phyloP scores from a whole-genome alignment of 1,140 invertebrate genomes.

The Euwallacea fornicatus region DNA sequence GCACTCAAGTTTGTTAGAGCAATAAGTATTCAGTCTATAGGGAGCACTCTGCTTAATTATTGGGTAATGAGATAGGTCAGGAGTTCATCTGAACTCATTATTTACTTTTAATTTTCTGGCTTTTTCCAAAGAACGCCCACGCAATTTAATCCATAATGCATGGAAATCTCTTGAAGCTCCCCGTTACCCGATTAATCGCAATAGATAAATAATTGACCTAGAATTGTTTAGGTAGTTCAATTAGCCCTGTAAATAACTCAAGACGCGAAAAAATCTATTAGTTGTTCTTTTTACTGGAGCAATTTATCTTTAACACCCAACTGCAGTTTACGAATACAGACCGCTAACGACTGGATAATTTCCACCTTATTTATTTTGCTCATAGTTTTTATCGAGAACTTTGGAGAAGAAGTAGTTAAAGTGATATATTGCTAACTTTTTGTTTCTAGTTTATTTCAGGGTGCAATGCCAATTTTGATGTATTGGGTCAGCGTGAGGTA shows the following conservation, averaged over 20 bases:
- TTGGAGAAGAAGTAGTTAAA: slow-evolving; percentile 12
- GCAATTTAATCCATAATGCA: too few species aligned
- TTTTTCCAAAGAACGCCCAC: too few species aligned
- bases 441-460: not conserved
- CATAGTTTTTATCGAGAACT: not conserved
- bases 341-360: slow-evolving; percentile 18
- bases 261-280: not conserved
- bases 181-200: too few species aligned
- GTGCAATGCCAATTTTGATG: not conserved
- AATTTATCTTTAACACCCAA: slow-evolving; percentile 18
- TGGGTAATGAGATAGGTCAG: too few species aligned
- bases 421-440: slow-evolving; percentile 16
- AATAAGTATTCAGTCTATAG: too few species aligned
- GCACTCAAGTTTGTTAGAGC: not conserved
- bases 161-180: too few species aligned
- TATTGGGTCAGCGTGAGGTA: not conserved
- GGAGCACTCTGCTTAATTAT: too few species aligned
- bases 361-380: slow-evolving; percentile 14
- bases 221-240: too few species aligned
- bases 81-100: too few species aligned
- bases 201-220: too few species aligned
- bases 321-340: slow-evolving; percentile 2
- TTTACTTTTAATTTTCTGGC: too few species aligned
- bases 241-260: too few species aligned
- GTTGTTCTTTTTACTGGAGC: not conserved